Conservation (phyloP, 1,140 invertebrate genomes). For the Pseudachorutes palmiensis region DNA sequence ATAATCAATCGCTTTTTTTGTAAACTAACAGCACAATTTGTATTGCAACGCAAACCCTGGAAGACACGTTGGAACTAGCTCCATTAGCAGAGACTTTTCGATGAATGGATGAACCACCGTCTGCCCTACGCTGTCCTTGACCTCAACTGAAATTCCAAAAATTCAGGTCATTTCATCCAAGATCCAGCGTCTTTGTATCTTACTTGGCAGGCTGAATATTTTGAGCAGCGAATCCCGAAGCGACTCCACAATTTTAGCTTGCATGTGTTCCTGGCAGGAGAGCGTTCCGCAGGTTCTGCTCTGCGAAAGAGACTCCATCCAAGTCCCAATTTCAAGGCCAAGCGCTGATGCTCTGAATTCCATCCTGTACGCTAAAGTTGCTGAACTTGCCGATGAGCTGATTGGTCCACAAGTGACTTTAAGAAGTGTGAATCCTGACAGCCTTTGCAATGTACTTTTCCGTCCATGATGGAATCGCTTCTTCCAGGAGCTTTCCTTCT, state of each 20-base stretch:
- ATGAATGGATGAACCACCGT: not conserved
- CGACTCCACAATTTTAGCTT: not conserved
- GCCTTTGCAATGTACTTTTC: not conserved
- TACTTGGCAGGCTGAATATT: constrained; percentile 5
- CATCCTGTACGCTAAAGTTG: not conserved
- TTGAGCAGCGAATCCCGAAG: constrained; percentile 5
- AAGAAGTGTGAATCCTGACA: not conserved
- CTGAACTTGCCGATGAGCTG: not conserved
- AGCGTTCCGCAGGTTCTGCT: not conserved
- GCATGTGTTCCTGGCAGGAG: not conserved
- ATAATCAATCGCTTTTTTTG: not conserved
- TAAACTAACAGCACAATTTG: constrained; percentile 5
- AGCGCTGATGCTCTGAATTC: not conserved
- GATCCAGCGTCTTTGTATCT: not conserved
- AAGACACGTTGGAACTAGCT: not conserved
- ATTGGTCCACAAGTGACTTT: not conserved
- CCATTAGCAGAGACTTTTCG: not conserved
- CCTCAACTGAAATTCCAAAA: not conserved
- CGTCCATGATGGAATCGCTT: not conserved
- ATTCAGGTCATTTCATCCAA: not conserved
- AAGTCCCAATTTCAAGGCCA: not conserved
- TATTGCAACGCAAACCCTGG: not conserved
- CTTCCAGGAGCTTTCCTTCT: not conserved
- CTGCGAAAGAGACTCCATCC: not conserved
- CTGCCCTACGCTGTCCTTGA: not conserved